Evolutionary conservation across 2,113 vertebrate species (phyloP), one percentile per base, ranked within the genome.

Genomic region (Trogon surrucura): DNA sequence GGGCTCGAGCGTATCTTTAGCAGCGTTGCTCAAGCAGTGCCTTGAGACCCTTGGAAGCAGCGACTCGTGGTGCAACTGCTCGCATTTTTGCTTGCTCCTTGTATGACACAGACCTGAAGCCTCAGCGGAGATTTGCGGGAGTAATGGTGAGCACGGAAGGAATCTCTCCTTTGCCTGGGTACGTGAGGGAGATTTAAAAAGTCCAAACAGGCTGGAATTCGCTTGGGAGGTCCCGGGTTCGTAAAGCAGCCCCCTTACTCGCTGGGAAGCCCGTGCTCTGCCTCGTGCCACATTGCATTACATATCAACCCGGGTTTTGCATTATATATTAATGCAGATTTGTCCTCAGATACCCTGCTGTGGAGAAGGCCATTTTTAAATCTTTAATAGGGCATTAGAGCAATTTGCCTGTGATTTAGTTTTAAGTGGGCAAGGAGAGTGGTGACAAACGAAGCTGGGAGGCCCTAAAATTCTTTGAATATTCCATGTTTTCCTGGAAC

Each of bases 401-500:
- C 91, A 96, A 89, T 94, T 96, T 86, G 95, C 85, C 90, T 95
- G 92, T 36, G 96, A 93, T 95, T 94, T 48, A 47, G 60, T 86
- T 95, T 91, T 91, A 96, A 96, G 95, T 95, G 94, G 95, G 90
- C 61, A 88, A 69, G 78, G 80, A 94, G 89, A 85, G 85, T 65
- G 82, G 91, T 94, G 78, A 94, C 92, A 96, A 95, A 92, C 62
- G 78, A 82, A 78, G 94, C 82, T 3, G 54, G 77, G 93, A 97
- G 94, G 91, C 94, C 93, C 88, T 85, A 80, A 41, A 88, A 92
- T 97, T 96, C 95, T 79, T 80, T 91, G 82, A 95, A 92, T 95
- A 89, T 82, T 92, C 95, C 93, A 88, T 94, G 75, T 97, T 93
- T 95, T 97, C 96, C 95, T 97, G 96, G 95, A 97, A 97, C 96